Base-by-base conservation (phyloP, 2,797 vertebrate genomes). In the Picus viridis region DNA sequence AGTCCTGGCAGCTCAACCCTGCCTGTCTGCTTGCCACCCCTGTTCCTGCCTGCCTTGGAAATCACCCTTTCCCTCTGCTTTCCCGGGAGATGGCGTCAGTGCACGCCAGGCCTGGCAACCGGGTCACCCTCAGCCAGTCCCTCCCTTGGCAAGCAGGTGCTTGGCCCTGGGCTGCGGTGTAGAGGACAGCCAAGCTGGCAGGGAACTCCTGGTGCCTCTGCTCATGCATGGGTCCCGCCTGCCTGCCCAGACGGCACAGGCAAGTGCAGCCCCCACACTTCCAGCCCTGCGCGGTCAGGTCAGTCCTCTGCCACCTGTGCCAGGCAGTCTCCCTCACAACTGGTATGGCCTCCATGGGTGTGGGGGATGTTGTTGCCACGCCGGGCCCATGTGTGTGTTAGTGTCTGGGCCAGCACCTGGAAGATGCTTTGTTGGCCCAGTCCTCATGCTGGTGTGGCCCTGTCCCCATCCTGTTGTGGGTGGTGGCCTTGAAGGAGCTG, bases 131-230 rank as follows among this genome's bases (percentile, higher is more conserved):
- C 53, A 30, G 56, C 65, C 3, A 3, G 51, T 89, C 62, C 30
- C 47, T 83, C 57, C 73, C 72, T 91, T 83, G 87, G 63, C 92
- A 85, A 6, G 6, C 1, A 2, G 36, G n/a, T 83, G 56, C 47
- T 16, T 3, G 6, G 68, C 34, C 49, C 71, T 20, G 20, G 72
- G 71, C 89, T 88, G 61, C 4, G 2, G 67, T 1, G 0, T 27
- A 54, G 86, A 89, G 86, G 83, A 77, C 85, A 90, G 94, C 77
- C 34, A 61, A 94, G 34, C 89, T 94, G 93, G 85, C 83, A 77
- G 43, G 23, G 34, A 70, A 64, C 59, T 78, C 61, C 54, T 1
- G 7, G 36, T 4, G 1, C 65, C 77, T 82, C 85, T 2, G 27
- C 62, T 32, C 2, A 0, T 17, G 32, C 58, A 85, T 1, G 0